Conservation (phyloP, 1,140 invertebrate species). For the Conus ventricosus region DNA sequence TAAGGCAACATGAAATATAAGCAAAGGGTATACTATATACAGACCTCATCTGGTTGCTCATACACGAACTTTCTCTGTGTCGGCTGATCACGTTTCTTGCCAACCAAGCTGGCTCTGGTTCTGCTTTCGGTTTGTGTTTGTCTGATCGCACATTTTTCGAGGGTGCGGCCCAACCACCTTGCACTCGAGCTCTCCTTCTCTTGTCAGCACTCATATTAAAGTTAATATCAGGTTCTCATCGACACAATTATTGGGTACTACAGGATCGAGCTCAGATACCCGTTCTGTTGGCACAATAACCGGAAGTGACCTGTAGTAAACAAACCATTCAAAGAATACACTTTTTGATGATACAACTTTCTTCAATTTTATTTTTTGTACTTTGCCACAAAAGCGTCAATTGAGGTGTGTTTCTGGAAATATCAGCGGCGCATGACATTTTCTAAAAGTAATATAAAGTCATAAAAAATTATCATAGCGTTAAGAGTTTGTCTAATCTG, state of each 20-base stretch:
- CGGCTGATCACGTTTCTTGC: slow-evolving; percentile 64
- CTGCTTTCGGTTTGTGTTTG: slow-evolving; percentile 55
- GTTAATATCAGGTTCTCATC: not conserved
- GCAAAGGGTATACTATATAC: no score
- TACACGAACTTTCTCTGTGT: slow-evolving; percentile 62
- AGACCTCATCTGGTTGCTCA: slow-evolving; percentile 61
- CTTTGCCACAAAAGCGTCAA: not conserved
- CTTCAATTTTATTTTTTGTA: not conserved
- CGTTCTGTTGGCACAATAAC: not conserved
- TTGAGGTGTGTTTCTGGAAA: no score
- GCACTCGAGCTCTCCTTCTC: slow-evolving; percentile 61
- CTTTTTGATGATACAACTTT: not conserved
- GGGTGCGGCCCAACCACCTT: slow-evolving; percentile 71
- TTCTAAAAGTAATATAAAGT: no score
- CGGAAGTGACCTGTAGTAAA: not conserved
- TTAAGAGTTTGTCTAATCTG: no score
- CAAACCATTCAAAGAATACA: not conserved
- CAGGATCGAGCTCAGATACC: no score
- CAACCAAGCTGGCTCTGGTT: slow-evolving; percentile 58
- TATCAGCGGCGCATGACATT: no score
- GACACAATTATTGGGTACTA: no score
- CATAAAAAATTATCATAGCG: no score
- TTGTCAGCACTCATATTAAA: slow-evolving; percentile 58
- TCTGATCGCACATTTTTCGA: slow-evolving; percentile 56
- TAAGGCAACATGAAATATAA: no score